Conservation (phyloP, 2,113 vertebrate species). For the Semnopithecus entellus region DNA sequence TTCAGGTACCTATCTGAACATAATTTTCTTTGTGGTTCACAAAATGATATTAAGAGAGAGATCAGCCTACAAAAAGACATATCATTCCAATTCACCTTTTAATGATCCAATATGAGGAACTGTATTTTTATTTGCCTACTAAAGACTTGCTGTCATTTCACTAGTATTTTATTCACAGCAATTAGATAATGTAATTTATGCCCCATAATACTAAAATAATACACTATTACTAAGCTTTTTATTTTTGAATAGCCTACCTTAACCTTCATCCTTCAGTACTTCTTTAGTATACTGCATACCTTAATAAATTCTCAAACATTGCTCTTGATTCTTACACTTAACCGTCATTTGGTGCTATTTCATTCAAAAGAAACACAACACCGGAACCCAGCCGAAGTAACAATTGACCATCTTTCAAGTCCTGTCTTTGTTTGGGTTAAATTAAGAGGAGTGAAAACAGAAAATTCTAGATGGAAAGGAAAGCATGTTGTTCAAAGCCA, state of each 20-base stretch:
- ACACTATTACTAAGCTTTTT: not conserved
- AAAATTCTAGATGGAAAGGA: not conserved
- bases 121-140: conserved; percentile 27
- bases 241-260: not conserved
- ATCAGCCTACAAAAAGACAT: conserved; percentile 25
- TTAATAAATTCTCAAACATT: not conserved
- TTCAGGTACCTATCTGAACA: conserved; percentile 23
- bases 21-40: not conserved
- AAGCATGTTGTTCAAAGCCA: not conserved
- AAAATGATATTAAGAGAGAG: conserved; percentile 50
- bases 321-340: not conserved
- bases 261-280: not conserved
- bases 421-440: not conserved
- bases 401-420: not conserved
- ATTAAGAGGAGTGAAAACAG: not conserved
- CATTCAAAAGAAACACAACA: not conserved
- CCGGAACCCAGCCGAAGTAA: not conserved
- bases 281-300: not conserved
- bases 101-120: conserved; percentile 58
- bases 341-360: not conserved
- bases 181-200: not conserved
- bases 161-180: conserved; percentile 64
- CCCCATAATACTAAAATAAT: conserved; percentile 53
- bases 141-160: conserved; percentile 62
- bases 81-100: not conserved